Conservation (phyloP, 2,888 invertebrate genomes). For the Drosophila bunnanda region DNA sequence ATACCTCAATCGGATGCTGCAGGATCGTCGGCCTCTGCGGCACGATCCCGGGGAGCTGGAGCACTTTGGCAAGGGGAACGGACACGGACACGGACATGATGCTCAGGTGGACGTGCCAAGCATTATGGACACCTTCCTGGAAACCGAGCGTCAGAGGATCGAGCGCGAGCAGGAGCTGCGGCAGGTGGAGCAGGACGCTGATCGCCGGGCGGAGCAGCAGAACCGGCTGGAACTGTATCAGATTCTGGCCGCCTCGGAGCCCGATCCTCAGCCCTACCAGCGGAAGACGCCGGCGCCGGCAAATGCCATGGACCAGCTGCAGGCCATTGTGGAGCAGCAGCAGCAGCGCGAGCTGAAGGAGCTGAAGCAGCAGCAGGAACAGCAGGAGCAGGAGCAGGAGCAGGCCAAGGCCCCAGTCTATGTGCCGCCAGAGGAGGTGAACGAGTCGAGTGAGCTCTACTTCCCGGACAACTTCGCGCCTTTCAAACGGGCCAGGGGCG, state of each 20-base stretch:
- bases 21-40: constrained; percentile 77
- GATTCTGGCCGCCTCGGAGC: constrained; percentile 82
- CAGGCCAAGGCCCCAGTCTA: constrained; percentile 56
- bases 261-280: constrained; percentile 82
- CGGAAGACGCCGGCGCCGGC: constrained; percentile 58
- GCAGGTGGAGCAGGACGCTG: constrained; percentile 76
- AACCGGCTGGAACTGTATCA: constrained; percentile 82
- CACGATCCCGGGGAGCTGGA: constrained; percentile 79
- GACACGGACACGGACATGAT: constrained; percentile 60
- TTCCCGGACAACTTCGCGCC: constrained; percentile 76
- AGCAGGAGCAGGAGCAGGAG: constrained; percentile 43
- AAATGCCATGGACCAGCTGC: constrained; percentile 67
- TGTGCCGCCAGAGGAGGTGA: constrained; percentile 72
- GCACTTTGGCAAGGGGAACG: constrained; percentile 70
- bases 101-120: constrained; percentile 68
- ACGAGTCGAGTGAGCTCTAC: constrained; percentile 78
- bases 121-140: constrained; percentile 76
- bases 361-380: constrained; percentile 38
- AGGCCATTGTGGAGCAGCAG: constrained; percentile 65
- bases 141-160: constrained; percentile 73
- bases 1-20: constrained; percentile 72
- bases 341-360: constrained; percentile 47
- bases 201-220: constrained; percentile 72
- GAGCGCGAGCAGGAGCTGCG: constrained; percentile 71
- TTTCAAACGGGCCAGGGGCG: constrained; percentile 68